A percentile compares a stretch with the other conserved stretches of the same genome.
These are phyloP conservation scores for Rousettus madagascariensis DNA, from an alignment of 2,797 vertebrate species.

Conservation along the genomic window DNA sequence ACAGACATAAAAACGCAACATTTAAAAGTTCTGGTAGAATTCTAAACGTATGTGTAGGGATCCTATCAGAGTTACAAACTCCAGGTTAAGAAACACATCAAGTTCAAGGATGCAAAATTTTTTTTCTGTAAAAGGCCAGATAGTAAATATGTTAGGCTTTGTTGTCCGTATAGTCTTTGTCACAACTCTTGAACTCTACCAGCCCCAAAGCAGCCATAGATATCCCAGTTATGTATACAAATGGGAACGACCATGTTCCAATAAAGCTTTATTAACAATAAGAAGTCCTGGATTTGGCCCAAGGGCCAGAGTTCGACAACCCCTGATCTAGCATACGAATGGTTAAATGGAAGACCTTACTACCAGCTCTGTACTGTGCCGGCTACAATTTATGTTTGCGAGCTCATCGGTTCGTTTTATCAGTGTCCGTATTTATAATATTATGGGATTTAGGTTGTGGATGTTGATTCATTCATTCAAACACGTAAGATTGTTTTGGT, in stretches of 20 bases:
- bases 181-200: neutral
- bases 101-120: neutral
- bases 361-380: neutral
- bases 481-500: neutral
- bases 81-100: neutral
- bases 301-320: neutral
- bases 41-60: neutral
- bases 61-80: neutral
- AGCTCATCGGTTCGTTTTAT: neutral
- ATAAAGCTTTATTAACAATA: neutral
- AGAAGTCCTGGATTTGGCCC: neutral
- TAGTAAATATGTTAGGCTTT: neutral
- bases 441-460: neutral
- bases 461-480: neutral
- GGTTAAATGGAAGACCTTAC: neutral
- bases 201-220: neutral
- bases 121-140: neutral
- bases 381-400: neutral
- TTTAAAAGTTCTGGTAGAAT: neutral
- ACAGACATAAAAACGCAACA: neutral
- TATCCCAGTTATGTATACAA: neutral
- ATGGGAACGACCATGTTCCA: neutral
- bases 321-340: neutral
- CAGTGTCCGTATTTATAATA: neutral
- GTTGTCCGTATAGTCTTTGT: neutral